Conservation (phyloP, 1,140 invertebrate species). For the Idris sp. region DNA sequence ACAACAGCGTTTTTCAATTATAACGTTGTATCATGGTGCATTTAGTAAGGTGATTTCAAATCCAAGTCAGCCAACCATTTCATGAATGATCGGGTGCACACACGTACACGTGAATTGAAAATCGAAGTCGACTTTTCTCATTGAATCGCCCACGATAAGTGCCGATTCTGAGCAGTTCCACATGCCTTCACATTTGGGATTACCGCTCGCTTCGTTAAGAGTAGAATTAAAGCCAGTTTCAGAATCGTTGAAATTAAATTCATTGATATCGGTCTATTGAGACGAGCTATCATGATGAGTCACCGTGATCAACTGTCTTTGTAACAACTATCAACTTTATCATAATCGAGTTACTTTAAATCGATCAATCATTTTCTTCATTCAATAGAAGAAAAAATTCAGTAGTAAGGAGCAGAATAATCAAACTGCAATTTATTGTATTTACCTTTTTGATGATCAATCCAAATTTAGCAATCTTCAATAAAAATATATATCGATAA, state of each 20-base stretch:
- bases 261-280: constrained; percentile 23
- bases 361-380: too few relatives aligned
- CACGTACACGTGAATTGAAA: constrained; percentile 33
- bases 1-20: constrained; percentile 44
- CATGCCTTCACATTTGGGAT: constrained; percentile 44
- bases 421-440: too few relatives aligned
- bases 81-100: constrained; percentile 10
- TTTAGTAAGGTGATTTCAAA: constrained; percentile 26
- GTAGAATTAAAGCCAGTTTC: constrained; percentile 34
- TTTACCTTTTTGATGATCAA: too few relatives aligned
- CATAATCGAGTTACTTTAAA: too few relatives aligned
- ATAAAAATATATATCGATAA: too few relatives aligned
- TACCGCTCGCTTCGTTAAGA: constrained; percentile 43
- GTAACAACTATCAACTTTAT: too few relatives aligned
- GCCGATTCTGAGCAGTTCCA: constrained; percentile 31
- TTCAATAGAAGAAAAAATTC: too few relatives aligned
- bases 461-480: too few relatives aligned
- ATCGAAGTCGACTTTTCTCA: constrained; percentile 41
- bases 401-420: too few relatives aligned
- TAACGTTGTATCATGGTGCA: constrained; percentile 18
- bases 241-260: constrained; percentile 31
- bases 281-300: constrained; percentile 1
- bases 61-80: constrained; percentile 48
- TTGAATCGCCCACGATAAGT: constrained; percentile 37
- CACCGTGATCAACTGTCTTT: too few relatives aligned